Evolutionary conservation across 2,797 vertebrate genomes (phyloP).

Genomic region (Catostomus latipinnis): DNA sequence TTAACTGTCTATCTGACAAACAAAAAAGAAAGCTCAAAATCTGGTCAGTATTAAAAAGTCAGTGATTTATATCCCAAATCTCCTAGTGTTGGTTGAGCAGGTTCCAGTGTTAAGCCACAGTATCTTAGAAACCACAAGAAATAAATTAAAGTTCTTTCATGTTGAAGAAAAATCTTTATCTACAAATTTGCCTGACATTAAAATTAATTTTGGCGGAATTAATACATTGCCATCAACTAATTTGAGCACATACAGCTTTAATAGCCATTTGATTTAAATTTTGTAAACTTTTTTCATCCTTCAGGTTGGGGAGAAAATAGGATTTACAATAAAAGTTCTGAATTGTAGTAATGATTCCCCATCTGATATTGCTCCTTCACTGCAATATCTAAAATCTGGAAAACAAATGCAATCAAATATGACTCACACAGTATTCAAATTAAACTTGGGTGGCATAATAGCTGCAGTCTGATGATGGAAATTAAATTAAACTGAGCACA

Average conservation of each 20-base stretch:
- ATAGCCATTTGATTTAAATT: constrained; percentile 10
- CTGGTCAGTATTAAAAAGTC: constrained; percentile 4
- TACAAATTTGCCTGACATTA: constrained; percentile 7
- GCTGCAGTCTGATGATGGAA: constrained; percentile 67
- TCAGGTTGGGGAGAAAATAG: not conserved
- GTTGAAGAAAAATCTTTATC: not conserved
- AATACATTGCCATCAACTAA: not conserved
- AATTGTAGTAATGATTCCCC: constrained; percentile 34
- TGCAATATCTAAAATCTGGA: constrained; percentile 11
- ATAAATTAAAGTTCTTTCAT: not conserved
- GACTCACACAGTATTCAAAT: constrained; percentile 64
- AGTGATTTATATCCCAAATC: constrained; percentile 13
- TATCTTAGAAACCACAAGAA: not conserved
- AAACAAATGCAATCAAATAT: constrained; percentile 60
- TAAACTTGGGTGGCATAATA: constrained; percentile 67
- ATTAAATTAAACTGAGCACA: constrained; percentile 71
- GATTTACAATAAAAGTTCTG: not conserved
- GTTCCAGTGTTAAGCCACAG: constrained; percentile 21
- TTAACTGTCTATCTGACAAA: not conserved
- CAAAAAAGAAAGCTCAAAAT: constrained; percentile 8
- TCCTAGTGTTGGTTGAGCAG: not conserved
- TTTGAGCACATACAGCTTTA: constrained; percentile 26
- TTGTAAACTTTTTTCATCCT: constrained; percentile 17
- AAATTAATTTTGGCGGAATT: not conserved
- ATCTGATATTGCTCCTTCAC: not conserved